Conservation (phyloP, 2,888 invertebrate genomes). For the Aphidoletes aphidimyza region DNA sequence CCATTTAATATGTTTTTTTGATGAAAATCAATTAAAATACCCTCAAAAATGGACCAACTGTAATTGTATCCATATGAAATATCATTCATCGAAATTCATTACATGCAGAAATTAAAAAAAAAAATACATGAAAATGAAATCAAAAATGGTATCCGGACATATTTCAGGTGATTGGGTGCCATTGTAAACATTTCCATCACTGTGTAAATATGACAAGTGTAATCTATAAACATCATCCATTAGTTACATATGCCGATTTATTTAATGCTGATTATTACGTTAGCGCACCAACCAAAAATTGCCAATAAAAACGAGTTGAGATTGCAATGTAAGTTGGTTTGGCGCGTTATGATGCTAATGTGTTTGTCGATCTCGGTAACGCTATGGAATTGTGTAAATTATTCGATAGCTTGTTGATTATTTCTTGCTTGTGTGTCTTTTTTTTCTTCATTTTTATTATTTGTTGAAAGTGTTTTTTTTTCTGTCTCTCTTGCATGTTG, state of each 20-base stretch:
- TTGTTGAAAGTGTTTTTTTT: background rate
- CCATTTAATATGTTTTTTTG: too few relatives aligned
- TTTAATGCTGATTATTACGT: background rate
- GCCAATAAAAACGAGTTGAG: background rate
- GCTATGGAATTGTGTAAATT: slow-evolving; percentile 3
- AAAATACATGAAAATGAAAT: background rate
- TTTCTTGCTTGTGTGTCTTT: background rate
- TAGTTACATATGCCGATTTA: background rate
- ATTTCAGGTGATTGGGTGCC: too few relatives aligned
- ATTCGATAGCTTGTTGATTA: background rate
- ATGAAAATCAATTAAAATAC: too few relatives aligned
- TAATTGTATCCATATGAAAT: too few relatives aligned
- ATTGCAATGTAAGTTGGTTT: background rate
- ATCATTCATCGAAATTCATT: too few relatives aligned
- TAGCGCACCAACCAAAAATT: background rate
- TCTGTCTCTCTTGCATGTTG: background rate
- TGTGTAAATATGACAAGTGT: background rate
- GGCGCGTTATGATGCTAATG: background rate
- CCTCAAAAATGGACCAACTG: too few relatives aligned
- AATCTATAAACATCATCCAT: background rate
- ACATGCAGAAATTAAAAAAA: too few relatives aligned
- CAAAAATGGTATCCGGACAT: too few relatives aligned
- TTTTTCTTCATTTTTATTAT: background rate
- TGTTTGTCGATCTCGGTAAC: background rate
- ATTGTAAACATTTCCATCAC: too few relatives aligned